Evolutionary conservation across 2,113 vertebrate genomes (phyloP).

Genomic region (Corydoras maculifer): DNA sequence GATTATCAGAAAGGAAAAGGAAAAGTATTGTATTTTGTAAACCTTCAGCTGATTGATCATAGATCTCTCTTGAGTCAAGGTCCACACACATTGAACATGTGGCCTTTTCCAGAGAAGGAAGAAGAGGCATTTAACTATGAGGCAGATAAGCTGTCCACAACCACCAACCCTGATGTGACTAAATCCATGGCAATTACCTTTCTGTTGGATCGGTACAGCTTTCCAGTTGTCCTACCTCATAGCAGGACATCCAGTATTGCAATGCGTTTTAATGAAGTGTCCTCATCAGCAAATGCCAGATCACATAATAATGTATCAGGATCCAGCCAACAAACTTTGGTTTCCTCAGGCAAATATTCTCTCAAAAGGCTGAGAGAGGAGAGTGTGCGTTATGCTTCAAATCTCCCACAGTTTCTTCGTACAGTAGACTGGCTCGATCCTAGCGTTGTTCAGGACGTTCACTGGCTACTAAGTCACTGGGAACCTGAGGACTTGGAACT

Average conservation of each 20-base stretch:
- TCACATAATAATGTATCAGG: background rate
- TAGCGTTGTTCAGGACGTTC: constrained; percentile 59
- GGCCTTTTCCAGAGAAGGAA: constrained; percentile 56
- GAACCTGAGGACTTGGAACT: constrained; percentile 59
- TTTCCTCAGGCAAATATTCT: constrained; percentile 1
- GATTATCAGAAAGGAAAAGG: constrained; percentile 53
- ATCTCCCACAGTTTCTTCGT: constrained; percentile 62
- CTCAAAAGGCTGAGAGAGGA: constrained; percentile 53
- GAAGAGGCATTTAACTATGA: constrained; percentile 61
- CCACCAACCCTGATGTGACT: constrained; percentile 62
- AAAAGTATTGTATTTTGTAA: constrained; percentile 67
- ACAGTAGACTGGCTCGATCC: constrained; percentile 61
- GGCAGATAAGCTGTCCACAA: constrained; percentile 65
- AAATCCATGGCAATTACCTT: constrained; percentile 68
- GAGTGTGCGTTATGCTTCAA: constrained; percentile 56
- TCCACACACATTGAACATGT: constrained; percentile 65
- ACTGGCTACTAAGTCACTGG: constrained; percentile 62
- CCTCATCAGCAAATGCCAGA: too few species aligned
- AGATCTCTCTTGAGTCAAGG: constrained; percentile 67
- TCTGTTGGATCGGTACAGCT: constrained; percentile 64
- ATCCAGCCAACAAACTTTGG: background rate
- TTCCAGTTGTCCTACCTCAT: constrained; percentile 64
- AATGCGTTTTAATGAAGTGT: too few species aligned
- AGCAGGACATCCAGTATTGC: constrained; percentile 8
- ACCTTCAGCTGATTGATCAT: constrained; percentile 72